Conservation (phyloP, 2,797 vertebrate species). For the Denticeps clupeoides region DNA sequence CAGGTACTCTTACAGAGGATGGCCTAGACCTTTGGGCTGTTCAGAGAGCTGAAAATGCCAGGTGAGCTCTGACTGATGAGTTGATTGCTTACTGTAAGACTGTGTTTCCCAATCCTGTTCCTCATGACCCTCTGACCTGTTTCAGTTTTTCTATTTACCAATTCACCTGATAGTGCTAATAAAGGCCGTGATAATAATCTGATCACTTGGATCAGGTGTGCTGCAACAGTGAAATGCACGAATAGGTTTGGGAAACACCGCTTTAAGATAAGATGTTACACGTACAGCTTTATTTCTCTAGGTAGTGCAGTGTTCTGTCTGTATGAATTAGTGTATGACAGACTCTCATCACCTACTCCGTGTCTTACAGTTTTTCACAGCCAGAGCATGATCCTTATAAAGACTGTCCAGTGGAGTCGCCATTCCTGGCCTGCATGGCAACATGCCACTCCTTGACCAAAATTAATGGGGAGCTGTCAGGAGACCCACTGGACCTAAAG, state of each 20-base stretch:
- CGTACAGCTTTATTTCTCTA: too few relatives aligned
- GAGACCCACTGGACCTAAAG: conserved; percentile 93
- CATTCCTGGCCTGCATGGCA: conserved; percentile 95
- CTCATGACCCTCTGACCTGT: too few relatives aligned
- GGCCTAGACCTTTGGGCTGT: conserved; percentile 92
- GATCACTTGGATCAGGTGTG: too few relatives aligned
- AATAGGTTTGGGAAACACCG: too few relatives aligned
- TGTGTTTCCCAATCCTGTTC: too few relatives aligned
- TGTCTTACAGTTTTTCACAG: conserved; percentile 65
- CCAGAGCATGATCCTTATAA: conserved; percentile 78
- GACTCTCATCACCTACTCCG: neutral
- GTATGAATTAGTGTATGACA: neutral
- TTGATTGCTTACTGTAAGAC: too few relatives aligned
- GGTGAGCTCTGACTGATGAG: too few relatives aligned
- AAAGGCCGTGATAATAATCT: too few relatives aligned
- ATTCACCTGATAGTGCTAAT: too few relatives aligned
- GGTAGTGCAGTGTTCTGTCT: neutral
- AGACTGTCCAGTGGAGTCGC: conserved; percentile 77
- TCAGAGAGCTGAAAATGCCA: conserved; percentile 73
- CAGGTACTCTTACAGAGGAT: conserved; percentile 95
- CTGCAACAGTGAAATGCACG: too few relatives aligned
- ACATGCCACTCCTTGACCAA: conserved; percentile 96
- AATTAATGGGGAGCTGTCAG: conserved; percentile 89
- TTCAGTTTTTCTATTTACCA: too few relatives aligned
- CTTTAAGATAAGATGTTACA: too few relatives aligned